Conservation (phyloP, 2,113 vertebrate genomes). For the Paraplagusia blochii region DNA sequence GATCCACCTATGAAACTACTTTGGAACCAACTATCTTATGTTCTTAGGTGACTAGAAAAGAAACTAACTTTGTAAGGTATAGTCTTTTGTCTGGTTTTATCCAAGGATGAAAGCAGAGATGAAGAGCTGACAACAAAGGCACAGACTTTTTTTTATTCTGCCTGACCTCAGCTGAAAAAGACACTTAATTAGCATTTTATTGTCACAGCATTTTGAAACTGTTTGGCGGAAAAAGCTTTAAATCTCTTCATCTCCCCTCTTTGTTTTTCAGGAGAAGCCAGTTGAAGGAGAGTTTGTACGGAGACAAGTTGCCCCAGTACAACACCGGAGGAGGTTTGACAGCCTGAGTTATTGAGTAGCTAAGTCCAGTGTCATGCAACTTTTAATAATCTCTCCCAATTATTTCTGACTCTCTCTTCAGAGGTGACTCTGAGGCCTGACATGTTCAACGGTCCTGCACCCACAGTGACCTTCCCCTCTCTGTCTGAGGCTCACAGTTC, state of each 20-base stretch:
- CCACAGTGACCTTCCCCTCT: conserved; percentile 70
- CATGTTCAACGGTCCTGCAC: conserved; percentile 65
- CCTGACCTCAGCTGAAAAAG: conserved; percentile 2
- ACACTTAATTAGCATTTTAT: conserved; percentile 38
- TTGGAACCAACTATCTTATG: no score
- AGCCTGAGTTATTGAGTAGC: background rate
- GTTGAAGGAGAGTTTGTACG: conserved; percentile 93
- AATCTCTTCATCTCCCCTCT: background rate
- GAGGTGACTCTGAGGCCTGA: conserved; percentile 84
- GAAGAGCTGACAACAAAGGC: conserved; percentile 21
- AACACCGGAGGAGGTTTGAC: conserved; percentile 90
- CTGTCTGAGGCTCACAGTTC: conserved; percentile 68
- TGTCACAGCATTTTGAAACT: conserved; percentile 20
- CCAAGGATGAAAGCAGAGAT: conserved; percentile 28
- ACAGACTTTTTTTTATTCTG: conserved; percentile 1
- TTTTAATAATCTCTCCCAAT: background rate
- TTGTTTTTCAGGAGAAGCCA: conserved; percentile 82
- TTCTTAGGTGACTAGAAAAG: no score
- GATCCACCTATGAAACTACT: no score
- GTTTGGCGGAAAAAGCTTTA: conserved; percentile 1
- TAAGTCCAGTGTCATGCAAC: background rate
- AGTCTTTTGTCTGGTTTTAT: conserved; percentile 13
- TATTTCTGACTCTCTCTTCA: conserved; percentile 14
- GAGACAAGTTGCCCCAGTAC: conserved; percentile 96
- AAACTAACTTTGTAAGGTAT: background rate